A percentile compares a stretch with the other conserved stretches of the same genome.
phyloP scores from a whole-genome alignment of 2,797 vertebrate genomes.

The Champsocephalus esox region DNA sequence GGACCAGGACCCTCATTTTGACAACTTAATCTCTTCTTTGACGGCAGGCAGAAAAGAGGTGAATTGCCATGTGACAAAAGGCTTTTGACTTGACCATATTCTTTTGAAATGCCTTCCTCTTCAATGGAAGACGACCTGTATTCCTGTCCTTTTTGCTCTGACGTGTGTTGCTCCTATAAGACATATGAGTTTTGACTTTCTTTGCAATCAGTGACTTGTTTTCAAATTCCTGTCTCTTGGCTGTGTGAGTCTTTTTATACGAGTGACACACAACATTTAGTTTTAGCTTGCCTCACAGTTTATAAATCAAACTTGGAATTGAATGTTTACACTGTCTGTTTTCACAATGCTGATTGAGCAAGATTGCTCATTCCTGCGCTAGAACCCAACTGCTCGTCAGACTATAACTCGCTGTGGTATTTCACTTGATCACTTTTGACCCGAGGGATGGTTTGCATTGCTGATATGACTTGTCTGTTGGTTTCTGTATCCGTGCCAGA shows the following conservation, averaged over 20 bases:
- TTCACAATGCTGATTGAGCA: conserved; percentile 61
- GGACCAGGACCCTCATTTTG: conserved; percentile 84
- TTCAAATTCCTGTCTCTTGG: conserved; percentile 10
- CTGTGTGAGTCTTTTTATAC: background rate
- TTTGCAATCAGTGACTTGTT: background rate
- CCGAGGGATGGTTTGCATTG: conserved; percentile 85
- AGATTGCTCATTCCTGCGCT: conserved; percentile 48
- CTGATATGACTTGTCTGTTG: conserved; percentile 91
- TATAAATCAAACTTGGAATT: conserved; percentile 65
- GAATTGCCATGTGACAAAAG: conserved; percentile 76
- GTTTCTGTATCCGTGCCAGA: conserved; percentile 85
- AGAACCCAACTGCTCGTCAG: conserved; percentile 43
- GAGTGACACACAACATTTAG: conserved; percentile 34
- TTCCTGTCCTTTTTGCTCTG: conserved; percentile 7
- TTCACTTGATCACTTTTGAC: conserved; percentile 84
- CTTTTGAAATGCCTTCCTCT: conserved; percentile 70
- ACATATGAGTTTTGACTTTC: background rate
- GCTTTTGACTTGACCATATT: conserved; percentile 75
- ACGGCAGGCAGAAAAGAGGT: conserved; percentile 71
- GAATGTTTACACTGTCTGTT: conserved; percentile 49
- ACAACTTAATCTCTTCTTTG: conserved; percentile 88
- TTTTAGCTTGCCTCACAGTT: conserved; percentile 26
- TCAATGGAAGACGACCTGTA: conserved; percentile 49
- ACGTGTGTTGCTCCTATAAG: conserved; percentile 15
- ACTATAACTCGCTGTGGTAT: conserved; percentile 67